Conservation (phyloP, 2,113 vertebrate species). For the Corynorhinus townsendii region DNA sequence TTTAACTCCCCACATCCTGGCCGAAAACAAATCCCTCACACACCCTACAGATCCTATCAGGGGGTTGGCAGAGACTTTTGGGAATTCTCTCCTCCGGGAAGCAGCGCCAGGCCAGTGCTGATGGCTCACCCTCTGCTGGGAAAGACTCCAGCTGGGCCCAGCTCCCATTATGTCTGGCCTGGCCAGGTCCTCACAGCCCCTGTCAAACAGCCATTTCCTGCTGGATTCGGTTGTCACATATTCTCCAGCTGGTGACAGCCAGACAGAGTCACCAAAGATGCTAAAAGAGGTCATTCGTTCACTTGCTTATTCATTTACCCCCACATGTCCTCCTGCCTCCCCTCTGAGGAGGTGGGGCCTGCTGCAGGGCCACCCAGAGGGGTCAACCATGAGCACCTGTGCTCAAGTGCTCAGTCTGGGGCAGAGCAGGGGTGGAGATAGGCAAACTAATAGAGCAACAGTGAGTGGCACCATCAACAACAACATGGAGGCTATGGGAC, state of each 20-base stretch:
- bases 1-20: conserved; percentile 73
- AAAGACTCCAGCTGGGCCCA: conserved; percentile 10
- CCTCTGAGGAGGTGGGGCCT: not conserved
- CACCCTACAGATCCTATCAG: conserved; percentile 58
- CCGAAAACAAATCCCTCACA: conserved; percentile 64
- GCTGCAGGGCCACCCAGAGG: not conserved
- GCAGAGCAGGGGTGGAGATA: not conserved
- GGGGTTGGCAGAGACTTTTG: conserved; percentile 26
- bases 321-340: not conserved
- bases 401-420: not conserved
- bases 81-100: conserved; percentile 64
- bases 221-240: not conserved
- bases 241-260: not conserved
- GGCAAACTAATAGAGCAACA: not conserved
- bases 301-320: not conserved
- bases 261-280: not conserved
- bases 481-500: not conserved
- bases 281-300: not conserved
- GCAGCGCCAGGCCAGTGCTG: not conserved
- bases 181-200: not conserved
- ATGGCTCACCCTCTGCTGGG: conserved; percentile 41
- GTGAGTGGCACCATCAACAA: too few species aligned
- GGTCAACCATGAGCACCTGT: not conserved
- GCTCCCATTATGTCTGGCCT: conserved; percentile 33
- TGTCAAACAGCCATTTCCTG: not conserved